phyloP scores from a whole-genome alignment of 2,888 invertebrate species.

The Rhimphoctona megacephalus region DNA sequence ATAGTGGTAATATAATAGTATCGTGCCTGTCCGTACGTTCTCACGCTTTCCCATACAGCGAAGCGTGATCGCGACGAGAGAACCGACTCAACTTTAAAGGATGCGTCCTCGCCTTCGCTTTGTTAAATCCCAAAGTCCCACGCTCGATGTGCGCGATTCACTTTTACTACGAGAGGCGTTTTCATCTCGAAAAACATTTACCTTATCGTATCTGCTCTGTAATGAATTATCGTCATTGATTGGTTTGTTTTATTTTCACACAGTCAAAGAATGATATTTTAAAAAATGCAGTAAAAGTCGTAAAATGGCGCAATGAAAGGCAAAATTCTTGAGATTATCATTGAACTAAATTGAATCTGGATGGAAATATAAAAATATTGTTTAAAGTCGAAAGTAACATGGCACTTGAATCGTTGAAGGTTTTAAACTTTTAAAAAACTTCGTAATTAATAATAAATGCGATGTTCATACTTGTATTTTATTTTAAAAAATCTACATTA shows the following conservation, averaged over 20 bases:
- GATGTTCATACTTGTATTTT: background rate
- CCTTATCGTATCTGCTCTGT: background rate
- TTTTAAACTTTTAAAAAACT: background rate
- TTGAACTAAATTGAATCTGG: background rate
- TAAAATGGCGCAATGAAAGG: background rate
- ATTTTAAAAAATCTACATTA: background rate
- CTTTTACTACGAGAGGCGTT: slow-evolving; percentile 36
- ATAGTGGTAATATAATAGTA: slow-evolving; percentile 33
- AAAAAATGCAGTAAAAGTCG: background rate
- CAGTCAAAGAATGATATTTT: background rate
- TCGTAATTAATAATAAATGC: too few species aligned
- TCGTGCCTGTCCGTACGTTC: slow-evolving; percentile 49
- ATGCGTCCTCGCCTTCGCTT: slow-evolving; percentile 69
- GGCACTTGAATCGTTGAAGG: background rate
- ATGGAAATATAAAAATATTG: background rate
- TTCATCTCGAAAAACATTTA: slow-evolving; percentile 43
- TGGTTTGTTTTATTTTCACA: background rate
- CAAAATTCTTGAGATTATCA: background rate
- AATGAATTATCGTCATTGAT: slow-evolving; percentile 13
- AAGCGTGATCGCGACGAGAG: slow-evolving; percentile 42
- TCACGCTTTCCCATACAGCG: slow-evolving; percentile 65
- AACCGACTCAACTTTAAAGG: slow-evolving; percentile 58
- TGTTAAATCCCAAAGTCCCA: slow-evolving; percentile 53
- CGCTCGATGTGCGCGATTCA: slow-evolving; percentile 58
- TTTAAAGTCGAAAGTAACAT: background rate